These are phyloP conservation scores for Lateolabrax maculatus DNA, from an alignment of 2,797 vertebrate genomes.

Conservation along the genomic window DNA sequence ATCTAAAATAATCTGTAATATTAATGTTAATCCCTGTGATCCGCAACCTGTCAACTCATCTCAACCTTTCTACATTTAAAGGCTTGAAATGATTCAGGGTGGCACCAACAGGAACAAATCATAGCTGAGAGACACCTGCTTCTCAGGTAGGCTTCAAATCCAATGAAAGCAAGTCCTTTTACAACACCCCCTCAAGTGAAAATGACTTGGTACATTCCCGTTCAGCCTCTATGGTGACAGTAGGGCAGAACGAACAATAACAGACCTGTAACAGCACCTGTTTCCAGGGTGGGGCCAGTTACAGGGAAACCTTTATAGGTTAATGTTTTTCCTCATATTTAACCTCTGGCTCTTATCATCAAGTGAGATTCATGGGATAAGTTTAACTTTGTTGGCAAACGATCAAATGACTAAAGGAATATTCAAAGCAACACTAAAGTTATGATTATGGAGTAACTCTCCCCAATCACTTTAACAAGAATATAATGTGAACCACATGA, in stretches of 20 bases:
- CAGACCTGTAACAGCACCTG: constrained; percentile 76
- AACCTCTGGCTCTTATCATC: constrained; percentile 9
- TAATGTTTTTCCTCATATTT: constrained; percentile 28
- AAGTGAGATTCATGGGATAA: not conserved
- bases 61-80: constrained; percentile 16
- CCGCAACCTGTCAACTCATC: not conserved
- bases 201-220: constrained; percentile 78
- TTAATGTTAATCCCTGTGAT: constrained; percentile 23
- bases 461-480: not conserved
- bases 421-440: too few relatives aligned
- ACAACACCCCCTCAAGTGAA: constrained; percentile 27
- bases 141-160: constrained; percentile 37
- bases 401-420: not conserved
- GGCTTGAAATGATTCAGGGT: constrained; percentile 33
- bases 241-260: constrained; percentile 62
- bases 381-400: not conserved
- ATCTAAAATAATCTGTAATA: constrained; percentile 27
- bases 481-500: not conserved
- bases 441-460: too few relatives aligned
- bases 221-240: constrained; percentile 71
- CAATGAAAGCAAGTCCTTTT: constrained; percentile 20
- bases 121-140: constrained; percentile 45
- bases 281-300: constrained; percentile 74
- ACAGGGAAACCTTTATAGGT: constrained; percentile 57
- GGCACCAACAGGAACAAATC: constrained; percentile 26